phyloP scores from a whole-genome alignment of 1,140 invertebrate genomes.

The Lordiphosa mommai region DNA sequence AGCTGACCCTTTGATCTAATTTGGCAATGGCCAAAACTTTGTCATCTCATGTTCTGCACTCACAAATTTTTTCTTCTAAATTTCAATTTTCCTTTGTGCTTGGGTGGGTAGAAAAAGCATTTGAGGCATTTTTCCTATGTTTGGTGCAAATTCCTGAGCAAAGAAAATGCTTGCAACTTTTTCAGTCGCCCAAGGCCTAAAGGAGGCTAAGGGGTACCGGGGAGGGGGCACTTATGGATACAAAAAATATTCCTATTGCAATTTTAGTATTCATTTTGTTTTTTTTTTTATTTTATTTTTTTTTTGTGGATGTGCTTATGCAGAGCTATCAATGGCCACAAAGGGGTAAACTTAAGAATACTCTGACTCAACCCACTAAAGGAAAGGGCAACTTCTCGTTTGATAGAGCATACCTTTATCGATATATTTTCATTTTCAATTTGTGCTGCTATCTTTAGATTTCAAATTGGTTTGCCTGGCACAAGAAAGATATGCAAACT shows the following conservation, averaged over 20 bases:
- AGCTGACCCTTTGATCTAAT: too few relatives aligned
- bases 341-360: neutral
- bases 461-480: conserved; percentile 65
- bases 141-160: neutral
- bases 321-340: conserved; percentile 37
- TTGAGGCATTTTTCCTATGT: too few relatives aligned
- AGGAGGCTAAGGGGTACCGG: conserved; percentile 3
- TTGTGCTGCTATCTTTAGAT: conserved; percentile 38
- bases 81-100: too few relatives aligned
- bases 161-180: conserved; percentile 13
- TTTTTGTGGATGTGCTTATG: neutral
- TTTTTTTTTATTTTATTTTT: conserved; percentile 16
- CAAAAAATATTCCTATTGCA: conserved; percentile 37
- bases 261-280: too few relatives aligned
- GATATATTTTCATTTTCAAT: neutral
- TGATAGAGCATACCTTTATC: neutral
- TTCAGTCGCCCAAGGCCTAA: neutral
- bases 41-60: too few relatives aligned
- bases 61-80: too few relatives aligned
- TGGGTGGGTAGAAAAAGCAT: too few relatives aligned
- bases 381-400: too few relatives aligned
- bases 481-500: conserved; percentile 66
- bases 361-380: neutral
- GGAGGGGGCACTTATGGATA: neutral
- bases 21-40: too few relatives aligned